Conservation (phyloP, 2,888 invertebrate species). For the Drosophila putrida region DNA sequence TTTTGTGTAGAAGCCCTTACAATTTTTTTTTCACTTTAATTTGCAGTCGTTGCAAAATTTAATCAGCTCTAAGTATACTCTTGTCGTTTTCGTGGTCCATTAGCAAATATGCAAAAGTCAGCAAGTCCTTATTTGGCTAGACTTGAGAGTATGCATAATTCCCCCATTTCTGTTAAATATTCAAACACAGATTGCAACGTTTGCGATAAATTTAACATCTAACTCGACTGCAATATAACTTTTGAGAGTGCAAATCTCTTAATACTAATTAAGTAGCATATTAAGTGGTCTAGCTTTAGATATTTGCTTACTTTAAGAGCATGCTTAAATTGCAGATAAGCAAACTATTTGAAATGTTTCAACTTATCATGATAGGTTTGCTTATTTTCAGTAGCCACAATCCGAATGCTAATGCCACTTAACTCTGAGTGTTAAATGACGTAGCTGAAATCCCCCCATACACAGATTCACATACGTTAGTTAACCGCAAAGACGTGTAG, state of each 20-base stretch:
- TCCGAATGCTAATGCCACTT: constrained; percentile 19
- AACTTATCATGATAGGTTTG: constrained; percentile 17
- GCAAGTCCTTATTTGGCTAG: constrained; percentile 7
- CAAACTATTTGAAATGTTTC: constrained; percentile 14
- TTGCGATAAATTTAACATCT: constrained; percentile 44
- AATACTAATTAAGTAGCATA: constrained; percentile 19
- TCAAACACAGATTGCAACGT: constrained; percentile 49
- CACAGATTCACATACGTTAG: constrained; percentile 33
- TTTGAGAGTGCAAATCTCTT: constrained; percentile 31
- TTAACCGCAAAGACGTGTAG: constrained; percentile 61
- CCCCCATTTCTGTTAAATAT: constrained; percentile 8
- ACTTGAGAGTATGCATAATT: constrained; percentile 8
- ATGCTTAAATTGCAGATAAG: constrained; percentile 9
- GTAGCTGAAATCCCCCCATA: constrained; percentile 15
- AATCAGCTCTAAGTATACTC: constrained; percentile 62
- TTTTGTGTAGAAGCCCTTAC: constrained; percentile 53
- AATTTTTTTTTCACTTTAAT: constrained; percentile 78
- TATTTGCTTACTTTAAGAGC: constrained; percentile 8
- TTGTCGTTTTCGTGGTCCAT: constrained; percentile 6
- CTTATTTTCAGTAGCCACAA: constrained; percentile 22
- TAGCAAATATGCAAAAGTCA: constrained; percentile 29
- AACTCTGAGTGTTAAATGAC: constrained; percentile 24
- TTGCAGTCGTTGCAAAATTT: constrained; percentile 76
- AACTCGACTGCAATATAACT: constrained; percentile 28
- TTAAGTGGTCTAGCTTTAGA: constrained; percentile 18